Evolutionary conservation across 37 sponge, comb jelly and placozoan genomes (phyloP).

Genomic region (Chondrilla cf. caribensis): DNA sequence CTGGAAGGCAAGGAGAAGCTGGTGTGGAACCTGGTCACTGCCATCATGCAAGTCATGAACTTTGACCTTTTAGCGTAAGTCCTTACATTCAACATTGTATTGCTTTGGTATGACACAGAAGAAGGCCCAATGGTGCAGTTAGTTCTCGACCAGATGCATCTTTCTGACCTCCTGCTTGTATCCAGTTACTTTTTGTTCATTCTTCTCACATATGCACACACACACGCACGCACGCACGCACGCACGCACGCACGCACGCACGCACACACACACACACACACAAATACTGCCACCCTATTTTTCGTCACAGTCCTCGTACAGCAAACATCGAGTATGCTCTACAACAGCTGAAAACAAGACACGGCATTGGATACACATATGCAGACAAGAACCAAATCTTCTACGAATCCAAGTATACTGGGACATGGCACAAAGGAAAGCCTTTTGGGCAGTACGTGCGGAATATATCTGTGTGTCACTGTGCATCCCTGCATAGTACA

Average conservation of each 20-base stretch:
- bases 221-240: neutral
- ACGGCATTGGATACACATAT: conserved; percentile 48
- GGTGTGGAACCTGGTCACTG: neutral
- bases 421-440: conserved; percentile 61
- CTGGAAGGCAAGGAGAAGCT: neutral
- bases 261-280: neutral
- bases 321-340: conserved; percentile 51
- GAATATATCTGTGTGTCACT: neutral
- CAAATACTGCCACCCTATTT: neutral
- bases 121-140: neutral
- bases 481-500: too few relatives aligned
- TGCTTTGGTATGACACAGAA: neutral
- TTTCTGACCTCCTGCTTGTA: too few relatives aligned
- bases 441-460: conserved; percentile 61
- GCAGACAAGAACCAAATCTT: conserved; percentile 7
- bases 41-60: neutral
- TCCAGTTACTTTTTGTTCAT: too few relatives aligned
- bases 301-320: neutral
- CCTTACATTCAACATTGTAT: neutral
- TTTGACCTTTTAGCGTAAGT: neutral
- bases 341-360: conserved; percentile 40
- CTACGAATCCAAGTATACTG: conserved; percentile 59
- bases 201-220: neutral
- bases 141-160: too few relatives aligned
- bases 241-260: neutral